A percentile compares a stretch with the other conserved stretches of the same genome.
Evolutionary conservation across 2,797 vertebrate genomes (phyloP).

Genomic region (Acanthopagrus latus): DNA sequence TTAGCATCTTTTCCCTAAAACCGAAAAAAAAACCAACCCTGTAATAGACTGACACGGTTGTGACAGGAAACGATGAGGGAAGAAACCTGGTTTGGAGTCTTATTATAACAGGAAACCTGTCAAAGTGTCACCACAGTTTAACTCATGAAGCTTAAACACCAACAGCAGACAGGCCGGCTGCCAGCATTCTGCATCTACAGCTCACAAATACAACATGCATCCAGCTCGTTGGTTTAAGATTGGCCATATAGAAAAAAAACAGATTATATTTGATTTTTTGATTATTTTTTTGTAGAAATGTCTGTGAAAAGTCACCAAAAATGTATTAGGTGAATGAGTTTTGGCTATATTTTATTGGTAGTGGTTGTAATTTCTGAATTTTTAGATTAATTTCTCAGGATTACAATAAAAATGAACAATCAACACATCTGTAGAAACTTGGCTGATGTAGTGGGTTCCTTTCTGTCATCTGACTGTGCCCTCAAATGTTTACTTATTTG

Average conservation of each 20-base stretch:
- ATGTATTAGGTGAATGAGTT: not conserved
- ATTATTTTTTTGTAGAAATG: too few relatives aligned
- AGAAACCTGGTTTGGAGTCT: conserved; percentile 73
- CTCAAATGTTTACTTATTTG: too few relatives aligned
- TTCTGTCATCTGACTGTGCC: not conserved
- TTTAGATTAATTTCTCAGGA: not conserved
- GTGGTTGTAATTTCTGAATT: not conserved
- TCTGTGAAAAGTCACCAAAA: not conserved
- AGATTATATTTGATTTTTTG: not conserved
- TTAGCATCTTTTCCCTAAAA: conserved; percentile 38
- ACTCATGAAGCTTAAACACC: conserved; percentile 69
- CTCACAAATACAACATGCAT: conserved; percentile 19
- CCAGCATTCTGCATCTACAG: conserved; percentile 42
- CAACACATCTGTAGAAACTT: not conserved
- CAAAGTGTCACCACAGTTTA: conserved; percentile 78
- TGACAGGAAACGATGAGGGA: conserved; percentile 73
- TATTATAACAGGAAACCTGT: conserved; percentile 78
- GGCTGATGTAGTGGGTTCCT: not conserved
- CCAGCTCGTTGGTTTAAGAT: not conserved
- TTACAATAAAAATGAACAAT: not conserved
- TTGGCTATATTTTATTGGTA: not conserved
- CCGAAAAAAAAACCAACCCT: conserved; percentile 9
- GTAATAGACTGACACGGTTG: conserved; percentile 72
- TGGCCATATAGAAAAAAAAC: not conserved
- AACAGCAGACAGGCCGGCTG: conserved; percentile 61